These are phyloP conservation scores for Pantelozetes paolii DNA, from an alignment of 2,888 invertebrate genomes.

Conservation along the genomic window DNA sequence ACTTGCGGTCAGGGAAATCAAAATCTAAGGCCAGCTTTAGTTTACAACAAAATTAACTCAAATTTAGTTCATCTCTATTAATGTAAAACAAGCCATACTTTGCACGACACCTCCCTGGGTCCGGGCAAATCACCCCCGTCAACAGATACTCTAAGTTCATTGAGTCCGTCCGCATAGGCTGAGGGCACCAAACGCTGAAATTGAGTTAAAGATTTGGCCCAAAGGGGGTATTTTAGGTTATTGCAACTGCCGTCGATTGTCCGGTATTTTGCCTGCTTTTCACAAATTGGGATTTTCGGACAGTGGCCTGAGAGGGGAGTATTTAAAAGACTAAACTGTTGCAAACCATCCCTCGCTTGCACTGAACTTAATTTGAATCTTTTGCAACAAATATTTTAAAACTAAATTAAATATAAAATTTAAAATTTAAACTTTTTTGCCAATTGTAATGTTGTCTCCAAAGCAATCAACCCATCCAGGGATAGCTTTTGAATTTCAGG, in stretches of 20 bases:
- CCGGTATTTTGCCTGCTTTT: slow-evolving; percentile 59
- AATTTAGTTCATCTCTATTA: slow-evolving; percentile 54
- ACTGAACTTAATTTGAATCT: slow-evolving; percentile 39
- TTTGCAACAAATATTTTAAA: background rate
- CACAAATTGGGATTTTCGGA: slow-evolving; percentile 55
- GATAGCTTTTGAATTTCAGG: slow-evolving; percentile 41
- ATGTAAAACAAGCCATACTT: slow-evolving; percentile 52
- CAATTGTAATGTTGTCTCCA: slow-evolving; percentile 45
- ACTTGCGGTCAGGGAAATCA: slow-evolving; percentile 57
- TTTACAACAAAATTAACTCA: slow-evolving; percentile 54
- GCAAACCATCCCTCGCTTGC: slow-evolving; percentile 43
- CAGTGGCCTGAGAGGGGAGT: slow-evolving; percentile 54
- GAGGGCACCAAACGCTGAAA: slow-evolving; percentile 75
- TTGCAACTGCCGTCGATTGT: slow-evolving; percentile 87
- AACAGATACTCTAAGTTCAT: slow-evolving; percentile 32
- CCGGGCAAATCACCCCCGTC: slow-evolving; percentile 66
- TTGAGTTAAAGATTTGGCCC: slow-evolving; percentile 76
- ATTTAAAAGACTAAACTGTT: slow-evolving; percentile 49
- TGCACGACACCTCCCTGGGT: slow-evolving; percentile 76
- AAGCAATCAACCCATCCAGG: slow-evolving; percentile 44
- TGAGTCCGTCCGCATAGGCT: slow-evolving; percentile 70
- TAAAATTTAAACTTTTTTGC: slow-evolving; percentile 41
- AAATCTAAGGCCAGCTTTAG: slow-evolving; percentile 59
- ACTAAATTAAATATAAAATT: background rate
- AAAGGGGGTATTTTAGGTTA: slow-evolving; percentile 68